Conservation (phyloP, 2,888 invertebrate species). For the Nemapogon koenigi region DNA sequence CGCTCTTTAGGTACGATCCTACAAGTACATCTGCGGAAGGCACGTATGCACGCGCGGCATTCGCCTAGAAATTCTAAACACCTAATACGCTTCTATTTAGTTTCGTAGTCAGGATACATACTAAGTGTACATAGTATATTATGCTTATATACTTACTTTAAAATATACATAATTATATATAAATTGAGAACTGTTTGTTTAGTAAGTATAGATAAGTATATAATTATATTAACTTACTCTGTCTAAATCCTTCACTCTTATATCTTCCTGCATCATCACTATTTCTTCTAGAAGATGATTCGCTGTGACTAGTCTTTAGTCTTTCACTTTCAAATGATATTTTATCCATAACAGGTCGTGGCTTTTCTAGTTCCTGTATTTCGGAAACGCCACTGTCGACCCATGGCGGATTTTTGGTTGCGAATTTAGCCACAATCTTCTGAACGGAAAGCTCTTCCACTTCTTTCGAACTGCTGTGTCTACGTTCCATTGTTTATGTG, state of each 20-base stretch:
- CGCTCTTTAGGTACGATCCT: too few species aligned
- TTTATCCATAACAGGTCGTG: slow-evolving; percentile 28
- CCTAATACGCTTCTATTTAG: not conserved
- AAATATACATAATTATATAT: too few species aligned
- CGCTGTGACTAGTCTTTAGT: slow-evolving; percentile 36
- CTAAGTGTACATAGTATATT: too few species aligned
- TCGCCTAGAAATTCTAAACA: not conserved
- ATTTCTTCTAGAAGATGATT: slow-evolving; percentile 45
- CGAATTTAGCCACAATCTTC: slow-evolving; percentile 1
- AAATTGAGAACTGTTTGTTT: too few species aligned
- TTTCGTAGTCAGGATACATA: not conserved
- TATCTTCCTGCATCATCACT: slow-evolving; percentile 40
- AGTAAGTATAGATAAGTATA: not conserved
- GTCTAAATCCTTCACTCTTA: slow-evolving; percentile 30
- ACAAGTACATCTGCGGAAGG: too few species aligned
- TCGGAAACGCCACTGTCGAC: slow-evolving; percentile 17
- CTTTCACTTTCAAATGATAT: slow-evolving; percentile 46
- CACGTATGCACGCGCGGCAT: not conserved
- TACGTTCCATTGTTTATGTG: slow-evolving; percentile 2
- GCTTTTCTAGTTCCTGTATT: slow-evolving; percentile 20
- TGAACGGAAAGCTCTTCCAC: slow-evolving; percentile 1
- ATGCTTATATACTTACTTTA: too few species aligned
- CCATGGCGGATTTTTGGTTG: slow-evolving; percentile 13
- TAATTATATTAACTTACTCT: slow-evolving; percentile 24
- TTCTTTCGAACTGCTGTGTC: not conserved